Percentiles rank a stretch among this genome's conserved stretches.
Evolutionary conservation across 2,888 invertebrate species (phyloP).

Genomic region (Agrochola circellaris): DNA sequence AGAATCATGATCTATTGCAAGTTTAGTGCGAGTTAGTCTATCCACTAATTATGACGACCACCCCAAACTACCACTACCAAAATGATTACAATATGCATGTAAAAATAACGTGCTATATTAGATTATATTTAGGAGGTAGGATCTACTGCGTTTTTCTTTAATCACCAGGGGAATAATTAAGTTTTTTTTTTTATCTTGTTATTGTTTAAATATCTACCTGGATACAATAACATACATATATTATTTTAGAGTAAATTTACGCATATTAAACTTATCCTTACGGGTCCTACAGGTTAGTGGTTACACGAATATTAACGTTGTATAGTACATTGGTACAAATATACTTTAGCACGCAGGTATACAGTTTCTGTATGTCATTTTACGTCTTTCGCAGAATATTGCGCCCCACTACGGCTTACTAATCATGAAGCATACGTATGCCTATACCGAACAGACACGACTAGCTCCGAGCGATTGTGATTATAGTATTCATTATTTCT

Average conservation of each 20-base stretch:
- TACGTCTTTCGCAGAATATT: background rate
- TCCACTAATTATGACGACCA: slow-evolving; percentile 12
- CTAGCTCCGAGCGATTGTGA: background rate
- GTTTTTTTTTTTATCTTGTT: background rate
- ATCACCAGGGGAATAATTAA: background rate
- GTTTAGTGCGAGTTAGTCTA: slow-evolving; percentile 12
- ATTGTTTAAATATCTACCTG: background rate
- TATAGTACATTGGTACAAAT: background rate
- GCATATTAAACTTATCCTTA: background rate
- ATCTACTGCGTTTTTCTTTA: background rate
- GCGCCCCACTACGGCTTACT: background rate
- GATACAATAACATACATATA: background rate
- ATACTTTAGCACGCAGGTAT: background rate
- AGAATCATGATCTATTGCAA: slow-evolving; percentile 18
- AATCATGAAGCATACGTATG: background rate
- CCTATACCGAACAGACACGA: background rate
- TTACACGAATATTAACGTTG: background rate
- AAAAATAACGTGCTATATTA: slow-evolving; percentile 7
- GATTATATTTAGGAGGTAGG: background rate
- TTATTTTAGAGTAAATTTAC: background rate
- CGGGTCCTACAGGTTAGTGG: background rate
- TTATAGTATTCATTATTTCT: background rate
- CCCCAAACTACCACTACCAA: background rate
- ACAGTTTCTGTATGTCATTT: background rate
- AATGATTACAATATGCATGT: slow-evolving; percentile 18